Percentiles rank a stretch among this genome's conserved stretches.
Conservation (phyloP, 2,113 vertebrate genomes). For the Crocuta crocuta region DNA sequence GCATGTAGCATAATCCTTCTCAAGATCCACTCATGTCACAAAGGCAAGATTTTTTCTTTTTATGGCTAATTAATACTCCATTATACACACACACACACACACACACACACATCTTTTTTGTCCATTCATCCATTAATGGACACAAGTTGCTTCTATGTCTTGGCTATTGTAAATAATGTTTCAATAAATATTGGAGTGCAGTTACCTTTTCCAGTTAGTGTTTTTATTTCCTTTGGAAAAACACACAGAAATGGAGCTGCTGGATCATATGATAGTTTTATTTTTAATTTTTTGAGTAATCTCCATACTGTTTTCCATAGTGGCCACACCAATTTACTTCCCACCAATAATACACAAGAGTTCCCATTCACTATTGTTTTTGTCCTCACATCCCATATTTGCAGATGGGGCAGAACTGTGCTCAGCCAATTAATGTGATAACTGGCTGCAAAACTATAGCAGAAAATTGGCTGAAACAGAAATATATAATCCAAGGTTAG, state of each 20-base stretch:
- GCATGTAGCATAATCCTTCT: neutral
- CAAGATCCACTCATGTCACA: neutral
- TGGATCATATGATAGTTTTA: neutral
- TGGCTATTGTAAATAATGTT: neutral
- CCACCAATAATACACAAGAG: neutral
- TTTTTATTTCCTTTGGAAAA: neutral
- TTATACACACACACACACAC: neutral
- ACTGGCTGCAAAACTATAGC: neutral
- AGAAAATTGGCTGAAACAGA: conserved; percentile 31
- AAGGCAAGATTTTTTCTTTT: neutral
- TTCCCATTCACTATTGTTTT: neutral
- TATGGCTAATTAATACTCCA: neutral
- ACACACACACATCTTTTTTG: neutral
- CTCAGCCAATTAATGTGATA: neutral
- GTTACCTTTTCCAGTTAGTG: neutral
- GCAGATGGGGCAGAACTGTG: neutral
- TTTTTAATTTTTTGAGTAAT: neutral
- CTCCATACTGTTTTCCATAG: neutral
- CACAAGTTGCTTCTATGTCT: neutral
- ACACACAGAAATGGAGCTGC: neutral
- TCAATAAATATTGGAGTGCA: neutral
- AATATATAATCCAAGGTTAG: neutral
- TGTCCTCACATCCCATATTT: neutral
- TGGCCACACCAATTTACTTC: neutral
- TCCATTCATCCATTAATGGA: neutral